These are phyloP conservation scores for Harmothoe impar DNA, from an alignment of 2,888 invertebrate genomes.

Conservation along the genomic window DNA sequence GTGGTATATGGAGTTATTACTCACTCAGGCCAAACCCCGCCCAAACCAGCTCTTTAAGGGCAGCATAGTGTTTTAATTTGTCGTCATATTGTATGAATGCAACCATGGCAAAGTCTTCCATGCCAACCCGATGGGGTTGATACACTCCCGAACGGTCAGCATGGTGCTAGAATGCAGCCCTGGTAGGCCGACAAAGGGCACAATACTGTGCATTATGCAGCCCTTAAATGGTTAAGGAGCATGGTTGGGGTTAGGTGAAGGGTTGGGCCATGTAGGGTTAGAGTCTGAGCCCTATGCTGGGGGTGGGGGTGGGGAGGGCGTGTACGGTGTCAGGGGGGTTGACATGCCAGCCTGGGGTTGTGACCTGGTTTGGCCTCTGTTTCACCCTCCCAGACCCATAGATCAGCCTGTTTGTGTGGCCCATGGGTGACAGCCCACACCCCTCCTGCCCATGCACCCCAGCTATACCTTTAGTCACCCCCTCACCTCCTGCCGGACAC, in stretches of 20 bases:
- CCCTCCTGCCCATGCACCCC: conserved; percentile 6
- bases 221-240: too few relatives aligned
- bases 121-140: too few relatives aligned
- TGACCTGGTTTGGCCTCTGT: conserved; percentile 56
- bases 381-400: conserved; percentile 60
- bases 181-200: too few relatives aligned
- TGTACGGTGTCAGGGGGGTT: conserved; percentile 30
- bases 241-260: too few relatives aligned
- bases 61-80: too few relatives aligned
- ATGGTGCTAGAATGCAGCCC: too few relatives aligned
- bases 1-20: conserved; percentile 4
- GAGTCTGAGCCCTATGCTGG: not conserved
- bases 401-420: conserved; percentile 57
- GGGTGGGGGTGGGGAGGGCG: not conserved
- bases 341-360: conserved; percentile 47
- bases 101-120: too few relatives aligned
- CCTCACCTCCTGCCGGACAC: conserved; percentile 2
- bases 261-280: too few relatives aligned
- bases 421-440: conserved; percentile 52
- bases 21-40: not conserved
- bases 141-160: too few relatives aligned
- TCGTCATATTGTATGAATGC: too few relatives aligned
- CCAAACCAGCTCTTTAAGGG: not conserved
- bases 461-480: not conserved
- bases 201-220: too few relatives aligned